Conservation (phyloP, 2,113 vertebrate species). For the Psammodynastes pulverulentus region DNA sequence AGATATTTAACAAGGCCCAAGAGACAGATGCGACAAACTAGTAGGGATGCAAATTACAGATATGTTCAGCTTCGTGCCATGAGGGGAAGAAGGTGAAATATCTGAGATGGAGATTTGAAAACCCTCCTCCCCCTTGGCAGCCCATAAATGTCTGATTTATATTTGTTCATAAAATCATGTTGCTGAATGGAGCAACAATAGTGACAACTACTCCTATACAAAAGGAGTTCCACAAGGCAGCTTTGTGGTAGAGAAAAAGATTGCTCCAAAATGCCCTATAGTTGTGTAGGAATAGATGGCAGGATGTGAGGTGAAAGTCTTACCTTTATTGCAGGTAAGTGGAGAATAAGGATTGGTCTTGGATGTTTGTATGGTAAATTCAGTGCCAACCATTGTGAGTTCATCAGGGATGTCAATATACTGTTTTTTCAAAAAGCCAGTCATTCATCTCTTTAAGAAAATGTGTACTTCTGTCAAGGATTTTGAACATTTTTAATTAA, state of each 20-base stretch:
- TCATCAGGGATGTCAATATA: background rate
- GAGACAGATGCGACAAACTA: slow-evolving; percentile 8
- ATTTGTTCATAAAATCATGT: slow-evolving; percentile 16
- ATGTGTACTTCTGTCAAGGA: background rate
- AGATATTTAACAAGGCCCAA: background rate
- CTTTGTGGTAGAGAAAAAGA: slow-evolving; percentile 2
- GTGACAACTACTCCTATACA: background rate
- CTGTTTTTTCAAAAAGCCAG: background rate
- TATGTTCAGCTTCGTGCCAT: slow-evolving; percentile 16
- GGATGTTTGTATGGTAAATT: background rate
- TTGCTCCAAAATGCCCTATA: background rate
- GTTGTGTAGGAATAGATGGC: background rate
- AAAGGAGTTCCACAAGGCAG: background rate
- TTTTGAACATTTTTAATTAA: background rate
- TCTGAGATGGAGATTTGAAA: slow-evolving; percentile 29
- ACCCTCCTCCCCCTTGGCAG: slow-evolving; percentile 17
- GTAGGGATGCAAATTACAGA: background rate
- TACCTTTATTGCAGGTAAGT: background rate
- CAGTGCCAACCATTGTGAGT: background rate
- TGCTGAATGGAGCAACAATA: slow-evolving; percentile 7
- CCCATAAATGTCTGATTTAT: slow-evolving; percentile 31
- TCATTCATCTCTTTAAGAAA: background rate
- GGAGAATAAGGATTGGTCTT: background rate
- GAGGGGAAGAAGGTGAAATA: slow-evolving; percentile 27
- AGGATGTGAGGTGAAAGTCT: background rate